These are phyloP conservation scores for Habropoda laboriosa DNA, from an alignment of 1,140 invertebrate genomes.

Conservation along the genomic window DNA sequence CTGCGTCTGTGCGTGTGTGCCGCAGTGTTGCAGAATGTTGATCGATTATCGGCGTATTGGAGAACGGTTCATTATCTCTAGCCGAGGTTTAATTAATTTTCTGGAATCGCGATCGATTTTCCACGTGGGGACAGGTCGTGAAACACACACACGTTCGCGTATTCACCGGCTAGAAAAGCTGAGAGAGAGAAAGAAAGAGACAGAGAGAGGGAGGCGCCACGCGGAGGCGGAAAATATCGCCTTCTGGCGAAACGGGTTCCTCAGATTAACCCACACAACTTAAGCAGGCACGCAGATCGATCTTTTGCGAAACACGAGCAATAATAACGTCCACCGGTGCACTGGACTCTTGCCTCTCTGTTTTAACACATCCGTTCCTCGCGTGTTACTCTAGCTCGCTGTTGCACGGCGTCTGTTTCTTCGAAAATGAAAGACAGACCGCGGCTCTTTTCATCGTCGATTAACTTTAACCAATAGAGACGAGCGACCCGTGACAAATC, in stretches of 20 bases:
- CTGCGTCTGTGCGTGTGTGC: neutral
- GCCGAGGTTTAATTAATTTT: slow-evolving; percentile 61
- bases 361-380: slow-evolving; percentile 26
- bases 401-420: too few relatives aligned
- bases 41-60: slow-evolving; percentile 37
- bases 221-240: slow-evolving; percentile 74
- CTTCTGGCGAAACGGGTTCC: slow-evolving; percentile 71
- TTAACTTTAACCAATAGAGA: slow-evolving; percentile 52
- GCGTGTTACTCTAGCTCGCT: slow-evolving; percentile 15
- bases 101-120: slow-evolving; percentile 39
- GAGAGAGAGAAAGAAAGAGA: slow-evolving; percentile 39
- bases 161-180: neutral
- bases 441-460: slow-evolving; percentile 58
- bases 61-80: slow-evolving; percentile 46
- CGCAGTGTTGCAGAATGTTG: slow-evolving; percentile 30
- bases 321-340: slow-evolving; percentile 58
- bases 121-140: neutral
- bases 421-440: slow-evolving; percentile 4
- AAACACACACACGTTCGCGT: neutral
- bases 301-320: slow-evolving; percentile 70
- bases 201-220: slow-evolving; percentile 69
- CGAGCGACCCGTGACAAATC: slow-evolving; percentile 54
- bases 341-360: slow-evolving; percentile 30
- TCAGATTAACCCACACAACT: slow-evolving; percentile 74
- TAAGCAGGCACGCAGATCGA: slow-evolving; percentile 64